Evolutionary conservation across 1,140 invertebrate species (phyloP), one percentile per base, ranked within the genome.

Genomic region (Drosophila simulans): DNA sequence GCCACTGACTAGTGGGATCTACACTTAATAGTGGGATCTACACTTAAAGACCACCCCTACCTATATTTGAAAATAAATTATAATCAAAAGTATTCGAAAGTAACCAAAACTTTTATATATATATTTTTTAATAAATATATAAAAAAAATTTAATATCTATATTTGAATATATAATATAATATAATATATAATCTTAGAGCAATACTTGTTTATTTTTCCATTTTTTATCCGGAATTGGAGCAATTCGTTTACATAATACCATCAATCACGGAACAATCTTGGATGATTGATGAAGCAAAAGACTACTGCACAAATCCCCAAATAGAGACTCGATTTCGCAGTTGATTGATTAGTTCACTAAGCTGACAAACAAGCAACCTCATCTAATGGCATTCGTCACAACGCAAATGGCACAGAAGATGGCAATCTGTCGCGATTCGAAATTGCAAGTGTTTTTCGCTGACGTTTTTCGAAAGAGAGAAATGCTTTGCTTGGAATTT

Each of bases 261-360:
- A 63, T 66, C 35, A 63, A 40, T 49, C 63, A 31, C 15, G 34
- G 63, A 13, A 35, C 25, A 49, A 49, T 37, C 43, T n/a, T 15
- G 5, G 11, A 20, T 62, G 63, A 49, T 62, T 62, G 62, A 66
- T 64, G 27, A 25, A 31, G 27, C 4, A 15, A 20, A 3, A 8
- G 63, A 63, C 63, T 49, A 34, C 63, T 63, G 63, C 35, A 46
- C 40, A 40, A 63, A 48, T 46, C 58, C 57, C 56, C 27, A 5
- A 8, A 40, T 15, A 11, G 12, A 34, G 58, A 17, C 35, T 11
- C 25, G 45, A 11, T 42, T 39, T 49, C 10, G 25, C 1, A 10
- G 17, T 17, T 49, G 63, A 49, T 65, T 22, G 58, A 49, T 66
- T n/a, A 27, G 35, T 1, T 22, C n/a, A 13, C 2, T 2, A 39